Evolutionary conservation across 2,888 invertebrate genomes (phyloP), one percentile per base, ranked within the genome.

Genomic region (Drosophila colorata): DNA sequence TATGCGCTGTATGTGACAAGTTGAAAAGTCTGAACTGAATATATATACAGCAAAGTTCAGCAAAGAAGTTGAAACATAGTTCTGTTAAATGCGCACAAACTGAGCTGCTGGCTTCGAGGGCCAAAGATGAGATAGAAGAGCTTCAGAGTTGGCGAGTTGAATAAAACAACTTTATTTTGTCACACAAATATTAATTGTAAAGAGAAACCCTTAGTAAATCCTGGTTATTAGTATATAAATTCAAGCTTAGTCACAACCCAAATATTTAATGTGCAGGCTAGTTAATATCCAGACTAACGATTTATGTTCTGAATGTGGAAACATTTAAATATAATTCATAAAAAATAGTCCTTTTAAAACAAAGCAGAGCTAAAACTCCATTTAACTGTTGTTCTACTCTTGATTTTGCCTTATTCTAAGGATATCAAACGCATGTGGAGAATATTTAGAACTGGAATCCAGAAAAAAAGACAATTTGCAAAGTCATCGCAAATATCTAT

Each of bases 1-100:
- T 85, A 85, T 85, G 74, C 65, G 58, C 72, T 85, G 59, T 66
- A 69, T 66, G 77, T 64, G 82, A 77, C 79, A 85, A 76, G 68
- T 60, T 80, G 69, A 56, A 75, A 80, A 78, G 69, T 68, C 73
- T 28, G 33, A 53, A 35, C 44, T 59, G 44, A 56, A 31, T 14
- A 37, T 35, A 25, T 51, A 70, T 55, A 56, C 40, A 57, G 49
- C 43, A 52, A 71, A 61, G 41, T 71, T 67, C 53, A 18, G 37
- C 14, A 6, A 7, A 49, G 46, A 58, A 57, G 56, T 67, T 71
- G 18, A 76, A 68, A 43, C 48, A 37, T 47, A 63, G 53, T 58
- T 61, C 14, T 38, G 43, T 44, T 43, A 41, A 63, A 55, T 28
- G 40, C 37, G 35, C 31, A 44, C 35, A 55, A 49, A 28, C 51